Base-by-base conservation (phyloP, 2,113 vertebrate genomes). In the Eurystomus gularis region DNA sequence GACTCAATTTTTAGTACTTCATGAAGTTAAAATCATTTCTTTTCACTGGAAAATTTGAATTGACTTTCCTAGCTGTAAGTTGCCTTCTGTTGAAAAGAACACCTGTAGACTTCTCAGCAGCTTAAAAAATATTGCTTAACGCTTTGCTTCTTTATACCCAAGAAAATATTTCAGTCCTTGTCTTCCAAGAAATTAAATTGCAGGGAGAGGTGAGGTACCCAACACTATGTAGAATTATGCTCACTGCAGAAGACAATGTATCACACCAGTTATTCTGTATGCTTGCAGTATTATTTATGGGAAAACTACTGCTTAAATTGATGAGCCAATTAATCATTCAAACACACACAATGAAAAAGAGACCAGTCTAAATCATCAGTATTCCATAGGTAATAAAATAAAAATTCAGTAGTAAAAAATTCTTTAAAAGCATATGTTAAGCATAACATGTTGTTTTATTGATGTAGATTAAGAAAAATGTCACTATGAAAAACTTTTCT, bases 301-400 rank as follows among this genome's bases (percentile, higher is more conserved):
- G 68, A 88, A 91, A 93, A 81, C 39, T 70, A 35, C 40, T 73
- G 35, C 51, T 94, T 62, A 80, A 66, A 51, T 90, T 94, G 90
- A n/a, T 80, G 75, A 93, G 14, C 40, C 77, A 91, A 90, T 93
- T 83, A 94, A 88, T 96, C 54, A 66, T 86, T 86, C 68, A 90
- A 69, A 58, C 6, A 49, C 6, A 69, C 24, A 49, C 35, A 65
- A 25, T 66, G 31, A 76, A 72, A 66, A 72, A 84, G 37, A 62
- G 51, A 58, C 25, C 17, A 66, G 57, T 88, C 71, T 83, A 17
- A 17, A 55, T n/a, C n/a, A 66, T 37, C 39, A 35, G 17, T 80
- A 80, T 80, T 80, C 44, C 20, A 3, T 58, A 29, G 15, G 54
- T 82, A 79, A 52, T 60, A 79, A 89, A 91, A 79, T 40, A 26